A percentile compares a stretch with the other conserved stretches of the same genome.
Conservation (phyloP, 2,888 invertebrate species). For the Schizaphis graminum region DNA sequence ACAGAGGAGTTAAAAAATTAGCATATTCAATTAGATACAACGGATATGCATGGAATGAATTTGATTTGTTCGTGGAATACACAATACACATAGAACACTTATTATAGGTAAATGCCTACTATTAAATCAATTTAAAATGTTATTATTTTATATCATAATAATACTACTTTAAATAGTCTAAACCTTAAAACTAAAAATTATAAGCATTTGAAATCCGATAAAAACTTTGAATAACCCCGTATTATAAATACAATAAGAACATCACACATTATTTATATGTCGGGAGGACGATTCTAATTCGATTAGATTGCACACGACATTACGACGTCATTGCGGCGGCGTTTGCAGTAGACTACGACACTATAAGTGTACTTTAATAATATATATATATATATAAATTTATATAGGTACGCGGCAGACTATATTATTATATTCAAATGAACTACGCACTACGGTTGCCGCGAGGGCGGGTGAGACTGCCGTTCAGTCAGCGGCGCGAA, state of each 20-base stretch:
- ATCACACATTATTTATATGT: not conserved
- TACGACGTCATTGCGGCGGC: not conserved
- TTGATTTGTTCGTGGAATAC: no score
- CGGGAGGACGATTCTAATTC: not conserved
- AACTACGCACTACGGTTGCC: not conserved
- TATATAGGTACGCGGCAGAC: not conserved
- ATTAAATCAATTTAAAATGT: no score
- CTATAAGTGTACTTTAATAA: not conserved
- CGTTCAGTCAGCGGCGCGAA: not conserved
- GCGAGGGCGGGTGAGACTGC: not conserved
- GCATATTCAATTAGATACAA: no score
- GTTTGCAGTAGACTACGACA: not conserved
- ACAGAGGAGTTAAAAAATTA: no score
- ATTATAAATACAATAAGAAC: not conserved
- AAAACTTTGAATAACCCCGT: not conserved
- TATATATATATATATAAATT: not conserved
- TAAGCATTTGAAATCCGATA: no score
- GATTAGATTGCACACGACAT: not conserved
- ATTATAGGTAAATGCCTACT: no score
- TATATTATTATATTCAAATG: conserved; percentile 41
- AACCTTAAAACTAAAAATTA: no score
- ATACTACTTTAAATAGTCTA: no score
- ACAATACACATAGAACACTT: no score
- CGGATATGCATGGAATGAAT: no score
- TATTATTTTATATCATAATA: no score